Conservation (phyloP, 2,113 vertebrate genomes). For the Marmota monax region DNA sequence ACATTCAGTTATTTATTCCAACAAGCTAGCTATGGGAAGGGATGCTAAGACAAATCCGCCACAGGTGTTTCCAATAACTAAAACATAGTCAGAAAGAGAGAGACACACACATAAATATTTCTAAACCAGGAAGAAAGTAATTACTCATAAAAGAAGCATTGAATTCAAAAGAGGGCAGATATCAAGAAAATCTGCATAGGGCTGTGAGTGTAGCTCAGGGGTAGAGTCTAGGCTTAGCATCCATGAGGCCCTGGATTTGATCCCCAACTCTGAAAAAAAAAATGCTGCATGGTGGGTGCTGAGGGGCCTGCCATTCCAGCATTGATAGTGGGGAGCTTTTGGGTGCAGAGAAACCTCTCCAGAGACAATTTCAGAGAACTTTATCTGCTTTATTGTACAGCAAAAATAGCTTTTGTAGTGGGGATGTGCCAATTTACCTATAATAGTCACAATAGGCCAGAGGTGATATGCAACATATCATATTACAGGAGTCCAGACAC, state of each 20-base stretch:
- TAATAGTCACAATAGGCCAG: too few relatives aligned
- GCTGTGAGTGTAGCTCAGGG: not conserved
- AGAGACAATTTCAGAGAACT: too few relatives aligned
- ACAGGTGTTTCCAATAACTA: not conserved
- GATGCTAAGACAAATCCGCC: not conserved
- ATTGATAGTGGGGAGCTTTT: too few relatives aligned
- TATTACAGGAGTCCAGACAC: too few relatives aligned
- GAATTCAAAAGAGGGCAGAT: not conserved
- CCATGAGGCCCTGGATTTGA: not conserved
- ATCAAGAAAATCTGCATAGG: not conserved
- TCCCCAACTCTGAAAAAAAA: not conserved
- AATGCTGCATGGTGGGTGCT: not conserved
- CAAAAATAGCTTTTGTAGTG: too few relatives aligned
- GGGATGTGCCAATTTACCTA: too few relatives aligned
- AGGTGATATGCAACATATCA: too few relatives aligned
- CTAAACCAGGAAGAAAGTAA: conserved; percentile 8
- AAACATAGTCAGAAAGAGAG: not conserved
- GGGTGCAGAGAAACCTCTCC: too few relatives aligned
- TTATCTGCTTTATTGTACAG: too few relatives aligned
- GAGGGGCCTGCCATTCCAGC: too few relatives aligned
- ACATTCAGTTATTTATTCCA: not conserved
- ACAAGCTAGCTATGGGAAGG: not conserved
- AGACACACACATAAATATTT: not conserved
- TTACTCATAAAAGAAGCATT: not conserved
- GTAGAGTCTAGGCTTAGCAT: not conserved